These are phyloP conservation scores for Bursaphelenchus mucronatus DNA, from an alignment of 1,140 invertebrate genomes.

Conservation along the genomic window DNA sequence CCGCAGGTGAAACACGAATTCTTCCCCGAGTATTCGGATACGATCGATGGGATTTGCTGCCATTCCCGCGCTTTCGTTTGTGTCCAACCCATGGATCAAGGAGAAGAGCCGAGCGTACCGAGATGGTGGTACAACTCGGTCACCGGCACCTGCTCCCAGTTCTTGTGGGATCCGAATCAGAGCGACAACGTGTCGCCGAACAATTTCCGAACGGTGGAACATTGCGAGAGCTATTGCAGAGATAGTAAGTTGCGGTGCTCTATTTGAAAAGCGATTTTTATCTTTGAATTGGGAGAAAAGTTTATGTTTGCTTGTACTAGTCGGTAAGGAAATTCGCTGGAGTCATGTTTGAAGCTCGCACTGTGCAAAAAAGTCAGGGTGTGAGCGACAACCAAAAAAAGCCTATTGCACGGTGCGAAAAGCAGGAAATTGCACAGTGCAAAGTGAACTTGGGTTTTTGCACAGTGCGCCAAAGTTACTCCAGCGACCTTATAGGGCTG, in stretches of 20 bases:
- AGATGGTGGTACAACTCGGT: slow-evolving; percentile 58
- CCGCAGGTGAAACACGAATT: slow-evolving; percentile 53
- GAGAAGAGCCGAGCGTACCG: slow-evolving; percentile 54
- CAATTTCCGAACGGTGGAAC: slow-evolving; percentile 55
- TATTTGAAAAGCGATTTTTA: too few species aligned
- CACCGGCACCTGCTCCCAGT: slow-evolving; percentile 55
- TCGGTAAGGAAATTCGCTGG: too few species aligned
- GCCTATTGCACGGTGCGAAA: too few species aligned
- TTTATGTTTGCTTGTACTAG: too few species aligned
- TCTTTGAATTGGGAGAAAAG: too few species aligned
- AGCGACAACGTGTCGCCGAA: slow-evolving; percentile 54
- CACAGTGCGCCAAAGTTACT: too few species aligned
- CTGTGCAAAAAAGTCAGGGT: too few species aligned
- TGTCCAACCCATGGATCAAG: slow-evolving; percentile 57
- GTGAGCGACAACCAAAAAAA: too few species aligned
- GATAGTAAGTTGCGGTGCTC: slow-evolving; percentile 43
- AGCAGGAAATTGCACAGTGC: too few species aligned
- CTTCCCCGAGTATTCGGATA: slow-evolving; percentile 54
- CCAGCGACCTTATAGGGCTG: too few species aligned
- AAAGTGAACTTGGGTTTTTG: too few species aligned
- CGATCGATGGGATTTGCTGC: slow-evolving; percentile 56
- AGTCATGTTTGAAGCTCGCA: too few species aligned
- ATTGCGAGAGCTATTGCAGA: slow-evolving; percentile 55
- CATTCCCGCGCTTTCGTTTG: slow-evolving; percentile 56
- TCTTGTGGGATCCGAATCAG: slow-evolving; percentile 56